A percentile compares a stretch with the other conserved stretches of the same genome.
Conservation (phyloP, 2,888 invertebrate genomes). For the Dryobota labecula region DNA sequence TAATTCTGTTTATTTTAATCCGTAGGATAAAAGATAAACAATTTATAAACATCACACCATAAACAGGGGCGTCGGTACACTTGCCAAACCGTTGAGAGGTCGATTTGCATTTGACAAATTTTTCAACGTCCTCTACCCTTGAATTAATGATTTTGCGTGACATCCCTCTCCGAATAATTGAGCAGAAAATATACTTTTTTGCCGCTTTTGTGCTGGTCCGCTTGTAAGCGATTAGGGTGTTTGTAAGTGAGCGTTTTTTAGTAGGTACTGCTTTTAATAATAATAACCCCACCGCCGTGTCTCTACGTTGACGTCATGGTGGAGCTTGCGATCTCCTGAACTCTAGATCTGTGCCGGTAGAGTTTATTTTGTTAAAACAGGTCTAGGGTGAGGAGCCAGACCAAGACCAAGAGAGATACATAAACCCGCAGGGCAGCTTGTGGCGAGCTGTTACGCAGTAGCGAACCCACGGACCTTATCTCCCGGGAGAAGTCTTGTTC, state of each 20-base stretch:
- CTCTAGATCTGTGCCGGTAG: too few relatives aligned
- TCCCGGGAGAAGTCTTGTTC: too few relatives aligned
- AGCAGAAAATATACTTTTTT: constrained; percentile 77
- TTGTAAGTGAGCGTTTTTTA: neutral
- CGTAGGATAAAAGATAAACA: constrained; percentile 40
- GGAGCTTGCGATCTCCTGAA: too few relatives aligned
- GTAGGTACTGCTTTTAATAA: neutral
- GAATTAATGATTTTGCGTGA: constrained; percentile 78
- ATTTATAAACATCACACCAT: constrained; percentile 56
- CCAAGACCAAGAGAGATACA: too few relatives aligned
- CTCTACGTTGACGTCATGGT: too few relatives aligned
- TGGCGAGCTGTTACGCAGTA: too few relatives aligned
- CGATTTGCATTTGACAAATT: constrained; percentile 76
- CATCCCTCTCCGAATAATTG: constrained; percentile 74
- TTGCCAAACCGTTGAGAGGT: constrained; percentile 61
- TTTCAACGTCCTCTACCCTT: constrained; percentile 67
- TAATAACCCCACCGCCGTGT: neutral
- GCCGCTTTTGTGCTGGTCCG: constrained; percentile 39
- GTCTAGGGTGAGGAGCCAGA: too few relatives aligned
- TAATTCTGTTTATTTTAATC: constrained; percentile 30
- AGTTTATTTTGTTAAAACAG: too few relatives aligned
- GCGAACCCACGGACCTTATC: too few relatives aligned
- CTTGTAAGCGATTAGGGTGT: constrained; percentile 56
- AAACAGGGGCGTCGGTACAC: constrained; percentile 46
- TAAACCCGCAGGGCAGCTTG: too few relatives aligned